phyloP scores from a whole-genome alignment of 2,888 invertebrate species.

The Stenotaenia linearis region DNA sequence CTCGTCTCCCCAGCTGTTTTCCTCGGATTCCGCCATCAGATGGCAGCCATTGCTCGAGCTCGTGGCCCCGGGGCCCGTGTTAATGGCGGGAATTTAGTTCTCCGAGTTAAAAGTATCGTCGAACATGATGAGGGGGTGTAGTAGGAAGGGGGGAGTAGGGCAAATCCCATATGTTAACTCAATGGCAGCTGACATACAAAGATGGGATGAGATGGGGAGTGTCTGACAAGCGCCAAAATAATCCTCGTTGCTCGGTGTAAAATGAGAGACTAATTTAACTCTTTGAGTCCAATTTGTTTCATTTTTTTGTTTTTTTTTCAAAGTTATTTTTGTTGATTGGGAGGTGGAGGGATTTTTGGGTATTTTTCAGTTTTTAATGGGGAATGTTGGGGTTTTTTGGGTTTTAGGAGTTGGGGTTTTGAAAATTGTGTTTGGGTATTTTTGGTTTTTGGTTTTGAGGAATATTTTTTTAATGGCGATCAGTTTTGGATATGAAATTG shows the following conservation, averaged over 20 bases:
- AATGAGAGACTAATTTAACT: neutral
- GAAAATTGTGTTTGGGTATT: too few species aligned
- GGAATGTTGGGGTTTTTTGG: too few species aligned
- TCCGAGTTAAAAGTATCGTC: neutral
- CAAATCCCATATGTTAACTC: neutral
- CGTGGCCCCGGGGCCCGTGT: neutral
- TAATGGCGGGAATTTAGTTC: neutral
- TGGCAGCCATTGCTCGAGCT: neutral
- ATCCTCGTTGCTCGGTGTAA: neutral
- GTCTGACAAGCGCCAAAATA: conserved; percentile 14
- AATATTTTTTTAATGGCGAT: too few species aligned
- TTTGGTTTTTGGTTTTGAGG: too few species aligned
- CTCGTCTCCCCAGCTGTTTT: neutral
- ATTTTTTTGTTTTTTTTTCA: too few species aligned
- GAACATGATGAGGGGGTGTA: neutral
- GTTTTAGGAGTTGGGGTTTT: too few species aligned
- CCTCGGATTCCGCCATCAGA: neutral
- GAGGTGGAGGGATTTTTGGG: too few species aligned
- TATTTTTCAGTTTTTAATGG: too few species aligned
- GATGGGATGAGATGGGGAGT: conserved; percentile 1
- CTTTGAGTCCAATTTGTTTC: too few species aligned
- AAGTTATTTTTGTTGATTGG: too few species aligned
- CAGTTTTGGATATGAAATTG: too few species aligned
- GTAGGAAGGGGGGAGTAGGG: neutral
- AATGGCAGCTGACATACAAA: conserved; percentile 1